phyloP scores from a whole-genome alignment of 2,113 vertebrate genomes.

The Sciurus niger region DNA sequence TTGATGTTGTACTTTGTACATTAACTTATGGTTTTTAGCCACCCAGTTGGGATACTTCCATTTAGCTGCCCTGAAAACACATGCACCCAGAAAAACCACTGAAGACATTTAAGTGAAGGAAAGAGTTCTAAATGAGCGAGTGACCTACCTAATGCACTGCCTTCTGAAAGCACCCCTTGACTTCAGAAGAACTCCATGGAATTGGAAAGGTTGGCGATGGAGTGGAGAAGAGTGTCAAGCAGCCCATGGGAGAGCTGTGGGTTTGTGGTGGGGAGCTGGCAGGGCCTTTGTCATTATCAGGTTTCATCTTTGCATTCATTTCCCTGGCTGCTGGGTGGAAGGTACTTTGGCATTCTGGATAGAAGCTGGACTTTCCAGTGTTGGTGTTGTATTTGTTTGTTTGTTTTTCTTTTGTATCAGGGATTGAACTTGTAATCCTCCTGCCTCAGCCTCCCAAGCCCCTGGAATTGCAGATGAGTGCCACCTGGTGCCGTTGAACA shows the following conservation, averaged over 20 bases:
- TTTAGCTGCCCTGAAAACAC: background rate
- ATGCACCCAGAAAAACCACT: background rate
- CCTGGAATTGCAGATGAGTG: no score
- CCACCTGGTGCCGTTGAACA: no score
- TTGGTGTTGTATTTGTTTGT: no score
- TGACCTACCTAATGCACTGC: accelerated
- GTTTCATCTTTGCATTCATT: no score
- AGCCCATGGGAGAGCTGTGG: no score
- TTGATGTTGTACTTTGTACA: background rate
- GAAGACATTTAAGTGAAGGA: background rate
- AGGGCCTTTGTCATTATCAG: background rate
- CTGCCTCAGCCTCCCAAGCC: no score
- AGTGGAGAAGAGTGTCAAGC: no score
- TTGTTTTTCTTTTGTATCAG: no score
- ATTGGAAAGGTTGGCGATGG: background rate
- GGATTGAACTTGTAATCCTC: no score
- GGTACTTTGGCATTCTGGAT: no score
- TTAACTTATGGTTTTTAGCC: background rate
- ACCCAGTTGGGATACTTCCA: background rate
- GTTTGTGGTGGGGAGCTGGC: background rate
- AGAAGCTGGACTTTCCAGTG: no score
- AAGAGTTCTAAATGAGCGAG: background rate
- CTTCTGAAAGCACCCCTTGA: background rate
- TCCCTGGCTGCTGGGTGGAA: no score
- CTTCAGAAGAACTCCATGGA: accelerated